These are phyloP conservation scores for Oxytorus armatus DNA, from an alignment of 2,888 invertebrate species.

Conservation along the genomic window DNA sequence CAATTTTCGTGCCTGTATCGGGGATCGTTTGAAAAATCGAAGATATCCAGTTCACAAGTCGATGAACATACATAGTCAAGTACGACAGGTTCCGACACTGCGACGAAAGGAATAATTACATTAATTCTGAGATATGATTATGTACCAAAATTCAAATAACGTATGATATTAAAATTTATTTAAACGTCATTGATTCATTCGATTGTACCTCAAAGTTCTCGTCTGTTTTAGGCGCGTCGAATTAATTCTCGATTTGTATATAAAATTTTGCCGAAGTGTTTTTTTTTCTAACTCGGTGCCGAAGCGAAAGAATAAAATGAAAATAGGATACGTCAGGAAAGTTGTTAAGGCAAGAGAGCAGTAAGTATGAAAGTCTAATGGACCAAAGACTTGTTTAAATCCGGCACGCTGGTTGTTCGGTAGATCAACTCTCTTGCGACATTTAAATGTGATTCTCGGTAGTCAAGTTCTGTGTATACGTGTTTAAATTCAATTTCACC, in stretches of 20 bases:
- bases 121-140: too few relatives aligned
- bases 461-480: neutral
- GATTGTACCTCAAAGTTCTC: neutral
- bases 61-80: conserved; percentile 11
- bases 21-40: conserved; percentile 1
- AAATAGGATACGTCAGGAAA: conserved; percentile 45
- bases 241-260: conserved; percentile 31
- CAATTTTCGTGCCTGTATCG: neutral
- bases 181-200: neutral
- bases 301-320: conserved; percentile 10
- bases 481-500: conserved; percentile 12
- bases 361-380: conserved; percentile 51
- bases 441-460: conserved; percentile 51
- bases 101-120: too few relatives aligned
- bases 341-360: conserved; percentile 16
- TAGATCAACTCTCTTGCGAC: conserved; percentile 61
- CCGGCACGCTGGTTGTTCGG: conserved; percentile 10
- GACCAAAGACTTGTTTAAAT: conserved; percentile 57
- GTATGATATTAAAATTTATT: too few relatives aligned
- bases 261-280: conserved; percentile 36
- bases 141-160: too few relatives aligned
- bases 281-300: conserved; percentile 20
- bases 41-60: neutral
- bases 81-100: too few relatives aligned
- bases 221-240: conserved; percentile 11